Percentiles rank a stretch among this genome's conserved stretches.
These are phyloP conservation scores for Tachina grossa DNA, from an alignment of 2,888 invertebrate species.

Conservation along the genomic window DNA sequence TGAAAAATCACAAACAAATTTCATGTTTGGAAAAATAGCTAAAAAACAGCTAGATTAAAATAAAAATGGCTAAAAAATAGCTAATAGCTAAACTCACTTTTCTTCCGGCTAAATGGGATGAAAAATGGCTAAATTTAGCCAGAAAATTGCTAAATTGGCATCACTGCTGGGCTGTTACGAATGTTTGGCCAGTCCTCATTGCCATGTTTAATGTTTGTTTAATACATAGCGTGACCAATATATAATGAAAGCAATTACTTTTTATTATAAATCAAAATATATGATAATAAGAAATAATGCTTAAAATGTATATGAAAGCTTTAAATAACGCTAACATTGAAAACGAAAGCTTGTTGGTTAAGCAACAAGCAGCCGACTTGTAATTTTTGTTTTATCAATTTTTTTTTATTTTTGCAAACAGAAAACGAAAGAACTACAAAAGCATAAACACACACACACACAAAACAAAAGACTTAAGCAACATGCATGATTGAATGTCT, in stretches of 20 bases:
- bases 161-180: too few relatives aligned
- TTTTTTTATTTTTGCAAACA: slow-evolving; percentile 34
- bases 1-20: too few relatives aligned
- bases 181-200: not conserved
- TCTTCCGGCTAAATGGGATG: too few relatives aligned
- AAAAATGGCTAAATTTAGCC: too few relatives aligned
- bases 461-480: slow-evolving; percentile 67
- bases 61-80: too few relatives aligned
- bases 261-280: slow-evolving; percentile 20
- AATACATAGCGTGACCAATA: slow-evolving; percentile 56
- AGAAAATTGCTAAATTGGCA: too few relatives aligned
- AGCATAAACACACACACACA: not conserved
- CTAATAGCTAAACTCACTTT: too few relatives aligned
- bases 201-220: not conserved
- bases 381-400: not conserved
- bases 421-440: slow-evolving; percentile 2
- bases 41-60: too few relatives aligned
- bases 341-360: slow-evolving; percentile 64
- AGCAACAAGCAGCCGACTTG: slow-evolving; percentile 15
- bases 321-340: slow-evolving; percentile 62
- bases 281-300: not conserved
- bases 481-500: slow-evolving; percentile 61
- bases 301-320: slow-evolving; percentile 15
- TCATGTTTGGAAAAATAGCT: too few relatives aligned
- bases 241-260: slow-evolving; percentile 64